These are phyloP conservation scores for Callimorpha dominula DNA, from an alignment of 2,888 invertebrate genomes.

Conservation along the genomic window DNA sequence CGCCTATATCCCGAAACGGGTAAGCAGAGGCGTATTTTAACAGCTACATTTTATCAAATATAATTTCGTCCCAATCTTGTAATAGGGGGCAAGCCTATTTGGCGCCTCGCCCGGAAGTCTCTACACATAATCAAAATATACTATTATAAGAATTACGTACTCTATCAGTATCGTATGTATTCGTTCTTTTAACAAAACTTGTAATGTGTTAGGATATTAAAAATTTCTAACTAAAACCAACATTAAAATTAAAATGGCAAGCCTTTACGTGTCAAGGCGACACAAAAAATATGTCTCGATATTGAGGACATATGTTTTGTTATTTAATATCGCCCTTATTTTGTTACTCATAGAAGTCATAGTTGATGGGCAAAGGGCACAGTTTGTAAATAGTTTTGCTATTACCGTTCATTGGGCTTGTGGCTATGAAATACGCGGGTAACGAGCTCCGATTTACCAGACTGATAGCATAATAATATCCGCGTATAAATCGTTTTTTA, in stretches of 20 bases:
- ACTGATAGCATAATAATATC: neutral
- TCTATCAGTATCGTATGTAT: neutral
- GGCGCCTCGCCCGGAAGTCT: too few species aligned
- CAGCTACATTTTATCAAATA: too few species aligned
- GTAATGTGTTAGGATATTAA: neutral
- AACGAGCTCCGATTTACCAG: neutral
- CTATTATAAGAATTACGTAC: neutral
- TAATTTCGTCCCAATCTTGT: too few species aligned
- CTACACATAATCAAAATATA: too few species aligned
- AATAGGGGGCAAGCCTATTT: too few species aligned
- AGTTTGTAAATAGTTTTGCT: conserved; percentile 50
- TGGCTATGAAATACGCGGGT: conserved; percentile 29
- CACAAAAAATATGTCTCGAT: conserved; percentile 43
- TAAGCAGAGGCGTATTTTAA: too few species aligned
- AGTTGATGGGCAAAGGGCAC: conserved; percentile 44
- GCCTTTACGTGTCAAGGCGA: conserved; percentile 44
- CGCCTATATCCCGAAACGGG: too few species aligned
- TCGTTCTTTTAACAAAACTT: neutral
- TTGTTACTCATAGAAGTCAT: conserved; percentile 1
- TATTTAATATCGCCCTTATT: conserved; percentile 30
- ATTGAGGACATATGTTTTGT: conserved; percentile 21
- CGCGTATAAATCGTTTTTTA: neutral
- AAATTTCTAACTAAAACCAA: conserved; percentile 27
- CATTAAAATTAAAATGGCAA: conserved; percentile 38
- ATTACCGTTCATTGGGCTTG: conserved; percentile 42